Percentiles rank a stretch among this genome's conserved stretches.
Evolutionary conservation across 2,113 vertebrate species (phyloP).

Genomic region (Gopherus flavomarginatus): DNA sequence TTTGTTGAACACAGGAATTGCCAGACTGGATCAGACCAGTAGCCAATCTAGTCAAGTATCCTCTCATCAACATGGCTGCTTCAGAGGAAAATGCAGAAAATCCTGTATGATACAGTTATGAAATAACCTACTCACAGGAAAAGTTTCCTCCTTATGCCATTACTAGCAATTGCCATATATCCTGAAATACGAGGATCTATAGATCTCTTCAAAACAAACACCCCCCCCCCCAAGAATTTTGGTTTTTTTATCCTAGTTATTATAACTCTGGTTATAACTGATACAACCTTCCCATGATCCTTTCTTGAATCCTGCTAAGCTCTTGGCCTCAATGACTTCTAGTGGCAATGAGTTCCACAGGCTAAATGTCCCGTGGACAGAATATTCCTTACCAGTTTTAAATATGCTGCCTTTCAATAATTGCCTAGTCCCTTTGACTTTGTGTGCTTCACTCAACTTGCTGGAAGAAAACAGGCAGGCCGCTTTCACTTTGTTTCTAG

Average conservation of each 20-base stretch:
- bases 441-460: not conserved
- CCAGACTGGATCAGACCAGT: accelerated
- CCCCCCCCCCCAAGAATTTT: too few species aligned
- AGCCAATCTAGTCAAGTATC: not conserved
- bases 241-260: not conserved
- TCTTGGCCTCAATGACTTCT: too few species aligned
- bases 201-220: not conserved
- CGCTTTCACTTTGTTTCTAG: not conserved
- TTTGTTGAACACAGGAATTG: not conserved
- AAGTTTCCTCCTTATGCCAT: not conserved
- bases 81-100: not conserved
- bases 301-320: not conserved
- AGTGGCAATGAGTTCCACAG: too few species aligned
- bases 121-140: not conserved
- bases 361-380: too few species aligned
- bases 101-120: not conserved
- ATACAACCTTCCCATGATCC: not conserved
- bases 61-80: not conserved
- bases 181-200: not conserved
- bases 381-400: not conserved
- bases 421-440: not conserved
- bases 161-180: not conserved
- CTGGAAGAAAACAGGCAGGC: not conserved
- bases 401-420: not conserved
- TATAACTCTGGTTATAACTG: not conserved